Base-by-base conservation (phyloP, 2,888 invertebrate species). In the Scaptomyza flava region DNA sequence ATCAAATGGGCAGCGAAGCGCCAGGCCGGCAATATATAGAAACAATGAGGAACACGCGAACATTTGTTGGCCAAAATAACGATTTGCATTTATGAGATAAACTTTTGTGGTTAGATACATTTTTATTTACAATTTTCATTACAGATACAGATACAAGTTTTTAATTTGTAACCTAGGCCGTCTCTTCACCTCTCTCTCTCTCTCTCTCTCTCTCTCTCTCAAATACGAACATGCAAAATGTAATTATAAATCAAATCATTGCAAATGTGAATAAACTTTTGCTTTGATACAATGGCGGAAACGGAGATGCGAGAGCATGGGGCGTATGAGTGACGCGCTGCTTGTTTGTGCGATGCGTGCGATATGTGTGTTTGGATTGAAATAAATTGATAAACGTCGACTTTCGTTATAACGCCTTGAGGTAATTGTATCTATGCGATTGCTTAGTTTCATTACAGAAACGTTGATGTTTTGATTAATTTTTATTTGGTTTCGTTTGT, bases 251-350 rank as follows among this genome's bases (percentile, higher is more conserved):
- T 64, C 69, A 75, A 79, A 64, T 64, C 69, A 61, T 46, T 23
- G 56, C 69, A 70, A 72, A 81, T 77, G 89, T 85, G 84, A 85
- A 85, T 88, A 85, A 85, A 88, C 89, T 81, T 88, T 88, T 58
- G 72, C 67, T 67, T 60, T 68, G 74, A 67, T 48, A 43, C 11
- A 61, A 33, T 33, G 73, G 68, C 77, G 77, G 78, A 63, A 50
- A 56, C 30, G 41, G 41, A 41, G 41, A 41, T 12, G 34, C 9
- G 14, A 33, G 66, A 5, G 30, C 42, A 68, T 63, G 82, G 78
- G 68, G 67, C 86, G 85, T 72, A 77, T 84, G 82, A 68, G 79
- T 69, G 74, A 84, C 74, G 73, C 14, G 33, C 23, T 27, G 3
- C 33, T 33, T 27, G 56, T 3, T 23, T 56, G 46, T 52, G 68